Conservation (phyloP, 2,113 vertebrate species). For the Alligator mississippiensis region DNA sequence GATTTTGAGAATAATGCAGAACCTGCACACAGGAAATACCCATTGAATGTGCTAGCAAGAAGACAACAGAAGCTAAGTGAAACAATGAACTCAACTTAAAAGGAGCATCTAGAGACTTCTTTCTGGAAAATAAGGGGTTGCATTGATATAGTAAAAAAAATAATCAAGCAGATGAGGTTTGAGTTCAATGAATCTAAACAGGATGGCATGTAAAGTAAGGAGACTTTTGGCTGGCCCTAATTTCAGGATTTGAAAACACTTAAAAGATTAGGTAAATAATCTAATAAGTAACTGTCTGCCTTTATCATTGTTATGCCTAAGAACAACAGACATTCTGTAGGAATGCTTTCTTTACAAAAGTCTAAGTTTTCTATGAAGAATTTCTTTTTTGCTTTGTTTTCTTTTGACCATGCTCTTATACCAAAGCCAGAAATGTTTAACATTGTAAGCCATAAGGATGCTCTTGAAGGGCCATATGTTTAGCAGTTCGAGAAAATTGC, state of each 20-base stretch:
- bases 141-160: not conserved
- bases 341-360: not conserved
- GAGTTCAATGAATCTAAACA: not conserved
- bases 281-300: not conserved
- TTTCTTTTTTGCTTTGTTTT: not conserved
- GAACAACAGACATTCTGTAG: not conserved
- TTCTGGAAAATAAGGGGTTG: not conserved
- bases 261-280: not conserved
- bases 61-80: conserved; percentile 14
- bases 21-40: not conserved
- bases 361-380: not conserved
- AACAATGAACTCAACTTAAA: not conserved
- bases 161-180: not conserved
- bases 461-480: not conserved
- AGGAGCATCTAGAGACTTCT: not conserved
- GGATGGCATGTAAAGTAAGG: not conserved
- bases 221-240: not conserved
- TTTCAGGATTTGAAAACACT: too few relatives aligned
- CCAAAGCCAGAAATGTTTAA: too few relatives aligned
- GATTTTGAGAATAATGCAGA: conserved; percentile 10
- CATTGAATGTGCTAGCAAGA: not conserved
- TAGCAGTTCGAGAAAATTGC: not conserved
- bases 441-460: not conserved
- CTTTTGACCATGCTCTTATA: not conserved
- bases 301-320: not conserved